phyloP scores from a whole-genome alignment of 2,888 invertebrate species.

The Tipula unca region DNA sequence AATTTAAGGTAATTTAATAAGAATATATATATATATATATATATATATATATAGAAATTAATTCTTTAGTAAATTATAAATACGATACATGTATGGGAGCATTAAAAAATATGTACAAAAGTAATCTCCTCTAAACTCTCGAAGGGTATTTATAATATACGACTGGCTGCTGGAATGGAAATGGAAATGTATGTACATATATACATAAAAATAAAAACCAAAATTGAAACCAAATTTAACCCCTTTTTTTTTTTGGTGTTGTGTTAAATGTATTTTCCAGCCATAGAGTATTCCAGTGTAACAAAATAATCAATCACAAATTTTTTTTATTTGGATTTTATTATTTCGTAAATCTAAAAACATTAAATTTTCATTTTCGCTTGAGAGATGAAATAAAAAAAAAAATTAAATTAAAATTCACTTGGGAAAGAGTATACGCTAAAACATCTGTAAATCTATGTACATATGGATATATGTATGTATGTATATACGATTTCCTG shows the following conservation, averaged over 20 bases:
- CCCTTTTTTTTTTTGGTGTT: neutral
- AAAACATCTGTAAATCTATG: neutral
- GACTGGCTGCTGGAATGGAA: neutral
- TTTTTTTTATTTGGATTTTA: neutral
- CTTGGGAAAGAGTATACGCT: neutral
- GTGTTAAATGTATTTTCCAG: neutral
- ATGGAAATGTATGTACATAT: neutral
- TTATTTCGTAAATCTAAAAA: neutral
- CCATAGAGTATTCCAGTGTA: neutral
- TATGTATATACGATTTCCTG: neutral
- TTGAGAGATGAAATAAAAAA: neutral
- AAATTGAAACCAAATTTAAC: conserved; percentile 14
- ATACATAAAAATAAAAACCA: neutral
- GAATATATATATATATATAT: no score
- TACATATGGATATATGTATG: neutral
- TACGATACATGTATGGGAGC: neutral
- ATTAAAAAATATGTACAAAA: neutral
- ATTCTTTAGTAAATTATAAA: neutral
- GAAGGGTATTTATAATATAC: neutral
- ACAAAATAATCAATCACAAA: neutral
- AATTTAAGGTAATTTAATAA: neutral
- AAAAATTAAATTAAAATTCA: neutral
- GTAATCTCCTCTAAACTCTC: neutral
- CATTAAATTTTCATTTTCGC: conserved; percentile 8
- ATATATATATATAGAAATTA: neutral